phyloP scores from a whole-genome alignment of 2,113 vertebrate species.

The Eublepharis macularius region DNA sequence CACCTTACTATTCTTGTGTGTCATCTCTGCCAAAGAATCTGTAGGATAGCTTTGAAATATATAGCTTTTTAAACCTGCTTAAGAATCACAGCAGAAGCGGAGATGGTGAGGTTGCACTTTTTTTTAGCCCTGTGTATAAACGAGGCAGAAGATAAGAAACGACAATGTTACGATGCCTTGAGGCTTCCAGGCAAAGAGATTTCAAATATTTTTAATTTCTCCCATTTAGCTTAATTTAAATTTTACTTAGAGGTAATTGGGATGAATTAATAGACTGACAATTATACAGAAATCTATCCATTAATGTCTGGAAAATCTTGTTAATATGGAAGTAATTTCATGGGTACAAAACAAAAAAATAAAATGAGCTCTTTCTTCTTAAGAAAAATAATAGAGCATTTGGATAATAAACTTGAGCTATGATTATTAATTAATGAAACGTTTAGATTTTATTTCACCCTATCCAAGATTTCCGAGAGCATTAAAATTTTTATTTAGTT shows the following conservation, averaged over 20 bases:
- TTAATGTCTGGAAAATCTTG: conserved; percentile 78
- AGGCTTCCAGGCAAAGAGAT: conserved; percentile 67
- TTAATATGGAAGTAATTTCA: conserved; percentile 76
- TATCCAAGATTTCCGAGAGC: background rate
- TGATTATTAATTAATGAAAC: background rate
- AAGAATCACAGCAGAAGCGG: conserved; percentile 19
- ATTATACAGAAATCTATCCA: conserved; percentile 79
- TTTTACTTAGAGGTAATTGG: conserved; percentile 83
- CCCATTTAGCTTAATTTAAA: conserved; percentile 82
- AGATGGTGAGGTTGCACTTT: conserved; percentile 16
- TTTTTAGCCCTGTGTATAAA: conserved; percentile 46
- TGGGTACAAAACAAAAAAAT: conserved; percentile 73
- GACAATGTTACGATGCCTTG: conserved; percentile 67
- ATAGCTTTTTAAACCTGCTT: conserved; percentile 40
- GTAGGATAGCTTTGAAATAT: conserved; percentile 14
- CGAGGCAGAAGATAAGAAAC: conserved; percentile 59
- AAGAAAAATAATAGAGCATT: conserved; percentile 54
- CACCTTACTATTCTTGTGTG: background rate
- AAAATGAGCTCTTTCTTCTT: conserved; percentile 50
- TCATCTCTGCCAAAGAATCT: background rate
- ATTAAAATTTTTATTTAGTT: background rate
- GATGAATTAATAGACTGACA: conserved; percentile 82
- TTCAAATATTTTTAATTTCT: conserved; percentile 82
- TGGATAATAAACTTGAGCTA: background rate
- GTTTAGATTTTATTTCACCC: background rate